Conservation (phyloP, 2,797 vertebrate genomes). For the Potorous gilbertii region DNA sequence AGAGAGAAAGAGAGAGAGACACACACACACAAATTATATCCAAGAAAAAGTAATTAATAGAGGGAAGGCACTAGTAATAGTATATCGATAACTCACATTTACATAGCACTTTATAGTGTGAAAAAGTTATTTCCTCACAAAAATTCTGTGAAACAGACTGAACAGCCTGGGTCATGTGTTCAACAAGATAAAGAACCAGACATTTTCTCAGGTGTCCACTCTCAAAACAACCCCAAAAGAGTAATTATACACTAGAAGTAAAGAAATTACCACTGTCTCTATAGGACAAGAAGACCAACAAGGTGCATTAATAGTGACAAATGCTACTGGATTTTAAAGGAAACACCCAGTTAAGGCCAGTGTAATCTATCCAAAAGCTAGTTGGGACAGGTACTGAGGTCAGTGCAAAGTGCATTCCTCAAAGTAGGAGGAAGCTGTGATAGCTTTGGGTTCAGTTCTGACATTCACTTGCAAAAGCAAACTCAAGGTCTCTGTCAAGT, state of each 20-base stretch:
- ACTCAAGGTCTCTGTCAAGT: background rate
- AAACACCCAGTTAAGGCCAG: background rate
- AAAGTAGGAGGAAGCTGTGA: background rate
- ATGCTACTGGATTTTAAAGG: background rate
- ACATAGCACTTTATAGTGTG: background rate
- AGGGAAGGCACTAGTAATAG: background rate
- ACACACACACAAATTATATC: too few species aligned
- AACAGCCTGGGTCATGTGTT: background rate
- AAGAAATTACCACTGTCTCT: background rate
- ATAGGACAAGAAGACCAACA: background rate
- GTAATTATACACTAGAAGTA: background rate
- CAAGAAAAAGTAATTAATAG: background rate
- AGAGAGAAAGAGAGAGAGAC: too few species aligned
- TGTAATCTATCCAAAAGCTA: background rate
- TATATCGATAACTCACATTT: background rate
- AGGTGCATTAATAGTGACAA: background rate
- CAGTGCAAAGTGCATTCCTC: background rate
- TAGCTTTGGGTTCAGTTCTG: background rate
- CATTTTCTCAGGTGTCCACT: background rate
- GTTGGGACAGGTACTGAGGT: background rate
- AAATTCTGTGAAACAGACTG: background rate
- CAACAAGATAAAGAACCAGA: background rate
- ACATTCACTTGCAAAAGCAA: background rate
- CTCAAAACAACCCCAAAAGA: background rate
- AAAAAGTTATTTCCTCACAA: background rate